Conservation (phyloP, 2,113 vertebrate species). For the Laterallus jamaicensis region DNA sequence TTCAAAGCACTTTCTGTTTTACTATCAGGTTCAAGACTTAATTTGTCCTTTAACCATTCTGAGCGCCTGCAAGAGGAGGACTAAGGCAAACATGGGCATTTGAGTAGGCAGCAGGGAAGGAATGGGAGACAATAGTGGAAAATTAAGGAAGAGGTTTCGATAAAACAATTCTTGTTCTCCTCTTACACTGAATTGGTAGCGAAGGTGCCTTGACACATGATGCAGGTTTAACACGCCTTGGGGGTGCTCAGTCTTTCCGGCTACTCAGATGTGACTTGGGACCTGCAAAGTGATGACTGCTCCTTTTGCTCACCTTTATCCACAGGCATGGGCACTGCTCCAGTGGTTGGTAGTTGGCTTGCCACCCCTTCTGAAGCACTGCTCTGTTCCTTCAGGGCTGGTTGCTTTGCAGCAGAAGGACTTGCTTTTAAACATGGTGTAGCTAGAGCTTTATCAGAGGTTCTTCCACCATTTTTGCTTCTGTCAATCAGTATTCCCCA, state of each 20-base stretch:
- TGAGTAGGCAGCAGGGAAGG: background rate
- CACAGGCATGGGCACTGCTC: background rate
- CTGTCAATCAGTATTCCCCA: background rate
- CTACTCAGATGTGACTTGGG: background rate
- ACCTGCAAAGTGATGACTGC: background rate
- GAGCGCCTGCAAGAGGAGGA: background rate
- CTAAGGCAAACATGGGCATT: fast-evolving
- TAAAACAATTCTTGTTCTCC: background rate
- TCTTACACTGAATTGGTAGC: background rate
- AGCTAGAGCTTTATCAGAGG: background rate
- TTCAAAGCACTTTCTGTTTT: background rate
- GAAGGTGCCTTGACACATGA: background rate
- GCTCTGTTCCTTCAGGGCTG: background rate
- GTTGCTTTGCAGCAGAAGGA: background rate
- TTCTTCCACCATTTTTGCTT: background rate
- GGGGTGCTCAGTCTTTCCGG: background rate
- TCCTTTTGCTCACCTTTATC: background rate
- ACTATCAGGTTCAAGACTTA: background rate
- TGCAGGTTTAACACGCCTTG: background rate
- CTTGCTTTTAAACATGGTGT: background rate
- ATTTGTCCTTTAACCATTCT: background rate
- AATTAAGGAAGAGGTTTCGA: background rate
- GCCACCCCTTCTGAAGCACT: background rate
- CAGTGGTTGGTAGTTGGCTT: fast-evolving
- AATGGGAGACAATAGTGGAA: background rate